phyloP scores from a whole-genome alignment of 2,113 vertebrate species.

The Gymnorhina tibicen region DNA sequence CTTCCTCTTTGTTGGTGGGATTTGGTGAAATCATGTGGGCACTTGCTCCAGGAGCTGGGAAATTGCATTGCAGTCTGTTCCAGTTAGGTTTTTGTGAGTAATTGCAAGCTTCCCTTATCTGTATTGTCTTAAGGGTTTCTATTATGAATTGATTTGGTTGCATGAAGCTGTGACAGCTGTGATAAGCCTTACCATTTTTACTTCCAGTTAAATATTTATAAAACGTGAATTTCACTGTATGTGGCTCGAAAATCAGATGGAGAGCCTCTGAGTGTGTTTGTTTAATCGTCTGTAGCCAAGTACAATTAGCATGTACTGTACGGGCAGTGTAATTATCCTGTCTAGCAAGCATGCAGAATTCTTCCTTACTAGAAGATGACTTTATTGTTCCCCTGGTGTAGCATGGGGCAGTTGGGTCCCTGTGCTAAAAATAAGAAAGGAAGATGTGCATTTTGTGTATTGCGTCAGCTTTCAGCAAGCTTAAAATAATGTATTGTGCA shows the following conservation, averaged over 20 bases:
- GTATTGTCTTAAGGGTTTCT: background rate
- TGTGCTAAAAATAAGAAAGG: background rate
- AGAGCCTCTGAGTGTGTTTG: background rate
- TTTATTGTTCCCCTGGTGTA: background rate
- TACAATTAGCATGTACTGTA: background rate
- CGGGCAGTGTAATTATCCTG: background rate
- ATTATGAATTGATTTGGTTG: background rate
- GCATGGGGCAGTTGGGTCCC: background rate
- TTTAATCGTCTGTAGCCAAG: conserved; percentile 14
- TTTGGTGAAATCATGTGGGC: background rate
- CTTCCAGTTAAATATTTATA: background rate
- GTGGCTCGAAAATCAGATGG: background rate
- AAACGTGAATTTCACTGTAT: background rate
- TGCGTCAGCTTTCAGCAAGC: background rate
- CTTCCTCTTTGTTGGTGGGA: background rate
- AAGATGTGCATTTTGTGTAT: background rate
- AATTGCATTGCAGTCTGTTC: background rate
- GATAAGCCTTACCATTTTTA: background rate
- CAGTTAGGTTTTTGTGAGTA: background rate
- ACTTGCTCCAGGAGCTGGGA: background rate
- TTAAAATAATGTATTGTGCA: background rate
- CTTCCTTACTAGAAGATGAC: background rate
- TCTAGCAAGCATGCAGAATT: background rate
- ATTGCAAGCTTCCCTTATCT: background rate
- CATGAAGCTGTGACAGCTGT: background rate